Evolutionary conservation across 2,113 vertebrate species (phyloP), one percentile per base, ranked within the genome.

Genomic region (Lepus timidus): DNA sequence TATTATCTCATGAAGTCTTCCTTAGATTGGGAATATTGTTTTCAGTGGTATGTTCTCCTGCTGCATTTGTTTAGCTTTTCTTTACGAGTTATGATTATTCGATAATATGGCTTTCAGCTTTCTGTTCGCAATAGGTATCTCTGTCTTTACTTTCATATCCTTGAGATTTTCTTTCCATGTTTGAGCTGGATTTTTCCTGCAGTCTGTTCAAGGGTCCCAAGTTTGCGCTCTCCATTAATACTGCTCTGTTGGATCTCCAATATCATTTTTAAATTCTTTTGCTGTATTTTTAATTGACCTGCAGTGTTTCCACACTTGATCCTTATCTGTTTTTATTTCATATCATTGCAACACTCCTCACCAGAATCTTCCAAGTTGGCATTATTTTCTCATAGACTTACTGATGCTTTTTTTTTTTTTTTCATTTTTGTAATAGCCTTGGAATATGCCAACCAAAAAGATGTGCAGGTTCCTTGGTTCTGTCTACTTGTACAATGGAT

Each of bases 261-360:
- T 23, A 78, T 68, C 31, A 73, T 88, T 83, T 58, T 68, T 44
- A 67, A 84, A 84, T 67, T 58, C 20, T 85, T 27, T 33, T 58
- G 17, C 65, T 86, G 12, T 22, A 12, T 20, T 55, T 44, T 78
- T 61, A 76, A 74, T 52, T 70, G n/a, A 75, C 49, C 39, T 51
- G 8, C 39, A 36, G 31, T 55, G 62, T 29, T 44, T 74, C 68
- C 13, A 9, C 17, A 44, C 52, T 55, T 83, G 39, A 73, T 51
- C 33, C 55, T 79, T 49, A 29, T 80, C 84, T 91, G 36, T 62
- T 93, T 85, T 88, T 75, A 49, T 36, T 22, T 88, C n/a, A 13
- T 44, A 6, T 19, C 31, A 12, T 62, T 73, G 71, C 71, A 58
- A 33, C 4, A 20, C 9, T 84, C 9, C 33, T 75, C 55, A 55